Percentiles rank a stretch among this genome's conserved stretches.
These are phyloP conservation scores for Linnaemya vulpina DNA, from an alignment of 2,888 invertebrate species.

Conservation along the genomic window DNA sequence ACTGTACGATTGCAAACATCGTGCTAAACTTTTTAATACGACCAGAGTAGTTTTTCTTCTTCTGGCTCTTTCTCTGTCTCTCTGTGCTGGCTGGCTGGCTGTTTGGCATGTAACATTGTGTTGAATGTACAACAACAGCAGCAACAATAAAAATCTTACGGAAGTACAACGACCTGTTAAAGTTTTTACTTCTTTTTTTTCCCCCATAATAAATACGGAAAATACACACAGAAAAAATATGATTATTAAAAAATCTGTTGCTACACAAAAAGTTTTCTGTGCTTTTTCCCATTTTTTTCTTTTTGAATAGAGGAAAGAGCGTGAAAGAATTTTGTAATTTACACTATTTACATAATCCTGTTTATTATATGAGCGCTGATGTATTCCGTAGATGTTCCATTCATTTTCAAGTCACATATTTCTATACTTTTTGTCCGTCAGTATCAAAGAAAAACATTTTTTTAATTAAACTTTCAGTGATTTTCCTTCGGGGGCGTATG, in stretches of 20 bases:
- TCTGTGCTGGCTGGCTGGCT: slow-evolving; percentile 21
- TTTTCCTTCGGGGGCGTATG: slow-evolving; percentile 6
- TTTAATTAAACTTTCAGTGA: neutral
- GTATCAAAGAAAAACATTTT: slow-evolving; percentile 6
- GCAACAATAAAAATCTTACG: slow-evolving; percentile 50
- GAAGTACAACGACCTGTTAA: slow-evolving; percentile 71
- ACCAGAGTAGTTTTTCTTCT: slow-evolving; percentile 9
- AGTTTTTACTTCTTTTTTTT: slow-evolving; percentile 49
- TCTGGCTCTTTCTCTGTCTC: slow-evolving; percentile 16
- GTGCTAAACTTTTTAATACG: slow-evolving; percentile 51
- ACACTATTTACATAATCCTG: slow-evolving; percentile 61
- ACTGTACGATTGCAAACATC: slow-evolving; percentile 38
- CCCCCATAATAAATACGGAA: slow-evolving; percentile 13
- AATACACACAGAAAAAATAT: slow-evolving; percentile 13
- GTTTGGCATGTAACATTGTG: slow-evolving; percentile 37
- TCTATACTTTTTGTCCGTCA: neutral
- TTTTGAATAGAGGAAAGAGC: slow-evolving; percentile 41
- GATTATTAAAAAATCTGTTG: slow-evolving; percentile 49
- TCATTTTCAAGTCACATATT: neutral
- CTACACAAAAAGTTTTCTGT: slow-evolving; percentile 21
- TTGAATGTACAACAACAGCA: slow-evolving; percentile 18
- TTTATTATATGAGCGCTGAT: neutral
- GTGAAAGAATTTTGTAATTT: slow-evolving; percentile 69
- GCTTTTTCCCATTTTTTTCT: no score
- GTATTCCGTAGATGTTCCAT: neutral